phyloP scores from a whole-genome alignment of 92 coral and sea anemone species.

The Umimayanthus chanpuru region DNA sequence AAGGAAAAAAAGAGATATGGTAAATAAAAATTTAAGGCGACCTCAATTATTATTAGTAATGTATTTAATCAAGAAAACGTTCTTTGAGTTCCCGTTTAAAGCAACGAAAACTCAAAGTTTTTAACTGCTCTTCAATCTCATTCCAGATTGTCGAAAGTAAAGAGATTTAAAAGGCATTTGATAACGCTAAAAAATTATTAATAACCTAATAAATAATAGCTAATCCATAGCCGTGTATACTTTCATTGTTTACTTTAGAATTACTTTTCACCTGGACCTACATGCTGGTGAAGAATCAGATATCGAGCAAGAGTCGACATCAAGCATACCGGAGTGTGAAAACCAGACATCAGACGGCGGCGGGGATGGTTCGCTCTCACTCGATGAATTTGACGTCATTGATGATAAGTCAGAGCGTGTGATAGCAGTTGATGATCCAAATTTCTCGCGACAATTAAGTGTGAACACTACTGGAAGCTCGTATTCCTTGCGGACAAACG shows the following conservation, averaged over 20 bases:
- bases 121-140: too few species aligned
- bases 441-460: conserved; percentile 6
- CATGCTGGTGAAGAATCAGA: conserved; percentile 60
- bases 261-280: conserved; percentile 63
- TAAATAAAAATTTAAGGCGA: too few species aligned
- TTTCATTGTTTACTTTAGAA: conserved; percentile 25
- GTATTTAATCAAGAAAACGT: too few species aligned
- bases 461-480: background rate
- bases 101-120: too few species aligned
- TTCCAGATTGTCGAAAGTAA: too few species aligned
- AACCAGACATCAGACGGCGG: conserved; percentile 6
- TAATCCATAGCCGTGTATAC: too few species aligned
- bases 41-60: too few species aligned
- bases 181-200: too few species aligned
- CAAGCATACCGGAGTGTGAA: conserved; percentile 27
- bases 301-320: conserved; percentile 41
- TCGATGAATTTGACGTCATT: conserved; percentile 39
- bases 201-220: too few species aligned
- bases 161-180: too few species aligned
- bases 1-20: too few species aligned
- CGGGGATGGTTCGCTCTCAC: background rate
- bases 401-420: background rate
- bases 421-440: background rate
- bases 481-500: background rate
- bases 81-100: too few species aligned